Percentiles rank a stretch among this genome's conserved stretches.
Evolutionary conservation across 2,888 invertebrate species (phyloP).

Genomic region (Microplitis manilae): DNA sequence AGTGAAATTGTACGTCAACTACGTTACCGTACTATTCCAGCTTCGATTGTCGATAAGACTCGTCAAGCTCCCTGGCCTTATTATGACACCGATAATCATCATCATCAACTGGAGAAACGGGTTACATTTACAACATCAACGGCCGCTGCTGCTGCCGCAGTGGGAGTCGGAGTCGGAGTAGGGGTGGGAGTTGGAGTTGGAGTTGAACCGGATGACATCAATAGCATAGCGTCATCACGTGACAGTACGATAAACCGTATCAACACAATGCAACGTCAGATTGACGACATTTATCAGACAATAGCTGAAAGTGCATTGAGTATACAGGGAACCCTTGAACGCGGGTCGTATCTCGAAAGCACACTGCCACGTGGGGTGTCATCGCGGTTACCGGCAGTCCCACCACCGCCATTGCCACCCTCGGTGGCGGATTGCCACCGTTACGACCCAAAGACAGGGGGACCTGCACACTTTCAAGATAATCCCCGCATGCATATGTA

Average conservation of each 20-base stretch:
- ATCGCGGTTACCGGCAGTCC: slow-evolving; percentile 48
- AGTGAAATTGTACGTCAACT: slow-evolving; percentile 87
- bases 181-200: neutral
- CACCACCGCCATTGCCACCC: slow-evolving; percentile 30
- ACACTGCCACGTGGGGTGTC: slow-evolving; percentile 56
- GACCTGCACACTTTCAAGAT: slow-evolving; percentile 56
- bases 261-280: slow-evolving; percentile 65
- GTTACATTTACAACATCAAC: neutral
- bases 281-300: slow-evolving; percentile 69
- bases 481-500: slow-evolving; percentile 57
- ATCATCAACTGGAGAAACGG: slow-evolving; percentile 24
- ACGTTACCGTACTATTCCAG: slow-evolving; percentile 76
- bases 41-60: slow-evolving; percentile 55
- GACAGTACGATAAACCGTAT: slow-evolving; percentile 65
- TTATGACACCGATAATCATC: slow-evolving; percentile 44
- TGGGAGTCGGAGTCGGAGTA: neutral
- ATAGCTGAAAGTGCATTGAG: slow-evolving; percentile 64
- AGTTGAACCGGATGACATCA: slow-evolving; percentile 47
- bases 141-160: neutral
- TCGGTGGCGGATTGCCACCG: slow-evolving; percentile 18
- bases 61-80: slow-evolving; percentile 54
- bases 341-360: slow-evolving; percentile 61
- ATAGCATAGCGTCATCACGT: slow-evolving; percentile 22
- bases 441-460: slow-evolving; percentile 52
- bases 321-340: slow-evolving; percentile 56